Conservation (phyloP, 1,140 invertebrate genomes). For the Ridgeia piscesae region DNA sequence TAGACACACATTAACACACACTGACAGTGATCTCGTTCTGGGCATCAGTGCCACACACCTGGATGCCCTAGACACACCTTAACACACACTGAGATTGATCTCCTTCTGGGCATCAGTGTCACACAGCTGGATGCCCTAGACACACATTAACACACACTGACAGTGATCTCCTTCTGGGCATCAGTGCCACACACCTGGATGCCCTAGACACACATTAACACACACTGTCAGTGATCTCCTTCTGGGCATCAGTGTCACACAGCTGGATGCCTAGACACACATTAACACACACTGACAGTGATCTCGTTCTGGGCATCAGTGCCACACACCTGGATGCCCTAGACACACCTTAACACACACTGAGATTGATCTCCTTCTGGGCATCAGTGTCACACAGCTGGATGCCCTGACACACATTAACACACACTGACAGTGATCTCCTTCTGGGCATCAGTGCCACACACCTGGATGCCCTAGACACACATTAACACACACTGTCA, state of each 20-base stretch:
- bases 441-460: conserved; percentile 85
- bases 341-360: conserved; percentile 21
- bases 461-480: conserved; percentile 49
- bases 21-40: conserved; percentile 68
- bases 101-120: conserved; percentile 85
- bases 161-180: conserved; percentile 71
- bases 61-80: conserved; percentile 43
- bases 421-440: conserved; percentile 28
- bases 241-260: conserved; percentile 81
- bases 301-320: conserved; percentile 78
- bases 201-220: conserved; percentile 39
- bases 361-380: conserved; percentile 69
- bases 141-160: conserved; percentile 19
- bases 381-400: conserved; percentile 71
- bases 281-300: conserved; percentile 19
- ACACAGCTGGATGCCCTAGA: conserved; percentile 52
- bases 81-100: conserved; percentile 20
- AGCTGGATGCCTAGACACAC: conserved; percentile 46
- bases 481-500: conserved; percentile 19
- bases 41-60: conserved; percentile 71
- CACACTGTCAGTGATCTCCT: conserved; percentile 54
- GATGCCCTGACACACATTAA: conserved; percentile 43
- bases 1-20: conserved; percentile 31
- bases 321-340: conserved; percentile 64
- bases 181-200: conserved; percentile 69